These are phyloP conservation scores for Strix aluco DNA, from an alignment of 2,113 vertebrate genomes.

Conservation along the genomic window DNA sequence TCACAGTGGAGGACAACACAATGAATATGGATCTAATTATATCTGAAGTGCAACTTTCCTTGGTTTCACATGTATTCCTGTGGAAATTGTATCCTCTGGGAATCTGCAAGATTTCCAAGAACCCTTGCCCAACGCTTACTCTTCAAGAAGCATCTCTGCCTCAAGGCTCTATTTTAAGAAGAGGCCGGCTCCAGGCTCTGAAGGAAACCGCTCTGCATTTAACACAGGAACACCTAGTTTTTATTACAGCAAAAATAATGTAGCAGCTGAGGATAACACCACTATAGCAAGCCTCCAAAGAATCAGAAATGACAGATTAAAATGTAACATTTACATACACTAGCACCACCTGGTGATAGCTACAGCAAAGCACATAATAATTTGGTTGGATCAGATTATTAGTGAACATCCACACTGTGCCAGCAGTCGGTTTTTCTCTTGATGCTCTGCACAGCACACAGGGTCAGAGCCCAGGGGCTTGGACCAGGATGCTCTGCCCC, in stretches of 20 bases:
- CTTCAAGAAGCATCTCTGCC: background rate
- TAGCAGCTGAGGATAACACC: background rate
- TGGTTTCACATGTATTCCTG: background rate
- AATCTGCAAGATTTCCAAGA: background rate
- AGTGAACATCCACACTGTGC: accelerated
- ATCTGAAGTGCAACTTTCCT: background rate
- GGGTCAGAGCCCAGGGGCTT: accelerated
- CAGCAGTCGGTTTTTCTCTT: background rate
- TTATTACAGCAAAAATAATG: background rate
- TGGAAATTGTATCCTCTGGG: background rate
- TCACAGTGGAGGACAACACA: background rate
- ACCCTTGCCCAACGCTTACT: background rate
- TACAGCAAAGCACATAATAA: background rate
- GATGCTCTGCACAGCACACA: accelerated
- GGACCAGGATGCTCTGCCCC: background rate
- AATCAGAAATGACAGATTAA: background rate
- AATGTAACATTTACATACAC: accelerated
- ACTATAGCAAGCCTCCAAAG: background rate
- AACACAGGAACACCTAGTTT: background rate
- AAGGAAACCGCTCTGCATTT: background rate
- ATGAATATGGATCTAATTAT: background rate
- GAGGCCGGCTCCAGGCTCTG: background rate
- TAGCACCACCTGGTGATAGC: background rate
- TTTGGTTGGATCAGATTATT: background rate
- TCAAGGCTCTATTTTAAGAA: background rate